These are phyloP conservation scores for Crossocerus cetratus DNA, from an alignment of 2,888 invertebrate species.

Conservation along the genomic window DNA sequence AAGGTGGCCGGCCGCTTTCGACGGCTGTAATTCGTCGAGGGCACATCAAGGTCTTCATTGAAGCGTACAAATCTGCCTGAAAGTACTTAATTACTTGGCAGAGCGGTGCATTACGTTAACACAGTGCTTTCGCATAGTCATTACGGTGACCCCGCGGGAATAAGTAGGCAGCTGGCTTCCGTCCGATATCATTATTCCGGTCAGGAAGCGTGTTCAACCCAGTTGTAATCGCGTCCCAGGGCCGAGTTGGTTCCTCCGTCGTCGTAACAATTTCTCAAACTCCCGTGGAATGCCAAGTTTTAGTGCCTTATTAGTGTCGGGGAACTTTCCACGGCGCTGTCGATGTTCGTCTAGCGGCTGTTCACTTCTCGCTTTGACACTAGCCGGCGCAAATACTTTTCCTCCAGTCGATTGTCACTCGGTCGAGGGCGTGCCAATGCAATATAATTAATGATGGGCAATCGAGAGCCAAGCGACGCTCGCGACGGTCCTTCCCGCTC, in stretches of 20 bases:
- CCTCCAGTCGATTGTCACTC: neutral
- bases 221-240: conserved; percentile 34
- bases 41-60: too few relatives aligned
- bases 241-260: conserved; percentile 4
- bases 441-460: neutral
- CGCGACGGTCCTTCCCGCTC: neutral
- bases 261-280: conserved; percentile 29
- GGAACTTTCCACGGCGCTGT: conserved; percentile 18
- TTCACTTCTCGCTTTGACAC: conserved; percentile 19
- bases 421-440: neutral
- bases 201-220: conserved; percentile 26
- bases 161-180: too few relatives aligned
- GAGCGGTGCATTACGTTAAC: conserved; percentile 22
- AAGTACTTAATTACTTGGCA: conserved; percentile 24
- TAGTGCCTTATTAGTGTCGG: conserved; percentile 32
- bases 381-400: conserved; percentile 32
- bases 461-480: neutral
- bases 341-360: too few relatives aligned
- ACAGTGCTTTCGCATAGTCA: conserved; percentile 3
- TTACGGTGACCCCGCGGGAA: too few relatives aligned
- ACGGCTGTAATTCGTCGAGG: too few relatives aligned
- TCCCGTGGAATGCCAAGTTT: conserved; percentile 20
- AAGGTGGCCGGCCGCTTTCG: too few relatives aligned
- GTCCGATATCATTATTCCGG: conserved; percentile 36
- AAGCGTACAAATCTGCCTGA: conserved; percentile 20